Evolutionary conservation across 1,140 invertebrate genomes (phyloP).

Genomic region (Drosophila punjabiensis): DNA sequence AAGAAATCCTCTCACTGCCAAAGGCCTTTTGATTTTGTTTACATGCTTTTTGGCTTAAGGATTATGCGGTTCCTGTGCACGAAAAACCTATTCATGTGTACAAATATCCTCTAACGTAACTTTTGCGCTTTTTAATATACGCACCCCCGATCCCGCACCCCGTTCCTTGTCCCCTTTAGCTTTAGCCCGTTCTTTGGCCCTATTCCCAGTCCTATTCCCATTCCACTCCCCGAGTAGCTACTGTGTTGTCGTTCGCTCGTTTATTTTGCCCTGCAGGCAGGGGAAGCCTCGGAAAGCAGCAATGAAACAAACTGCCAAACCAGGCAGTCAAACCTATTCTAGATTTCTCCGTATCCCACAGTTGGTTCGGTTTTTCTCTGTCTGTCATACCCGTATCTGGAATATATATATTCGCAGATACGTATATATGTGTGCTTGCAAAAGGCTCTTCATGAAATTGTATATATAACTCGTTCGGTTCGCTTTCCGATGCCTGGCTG

Average conservation of each 20-base stretch:
- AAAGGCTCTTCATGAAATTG: slow-evolving; percentile 38
- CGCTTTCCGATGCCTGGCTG: slow-evolving; percentile 20
- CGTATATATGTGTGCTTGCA: neutral
- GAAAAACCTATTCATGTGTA: slow-evolving; percentile 61
- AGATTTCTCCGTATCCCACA: slow-evolving; percentile 9
- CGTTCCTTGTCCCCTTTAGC: neutral
- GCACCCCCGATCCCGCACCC: slow-evolving; percentile 23
- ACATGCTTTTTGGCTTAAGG: slow-evolving; percentile 59
- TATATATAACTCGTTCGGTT: slow-evolving; percentile 31
- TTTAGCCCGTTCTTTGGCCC: neutral
- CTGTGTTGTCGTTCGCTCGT: slow-evolving; percentile 33
- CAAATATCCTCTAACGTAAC: slow-evolving; percentile 64
- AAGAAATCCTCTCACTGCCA: slow-evolving; percentile 29
- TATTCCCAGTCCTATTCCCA: neutral
- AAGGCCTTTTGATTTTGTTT: slow-evolving; percentile 57
- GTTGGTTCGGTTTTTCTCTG: slow-evolving; percentile 2
- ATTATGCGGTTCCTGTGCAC: slow-evolving; percentile 49
- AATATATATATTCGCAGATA: neutral
- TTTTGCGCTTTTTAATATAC: slow-evolving; percentile 74
- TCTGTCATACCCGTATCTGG: slow-evolving; percentile 12
- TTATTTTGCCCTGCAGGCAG: slow-evolving; percentile 59
- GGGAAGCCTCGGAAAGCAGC: slow-evolving; percentile 58
- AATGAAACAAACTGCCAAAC: slow-evolving; percentile 48
- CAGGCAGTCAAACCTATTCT: slow-evolving; percentile 30
- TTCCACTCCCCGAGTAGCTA: neutral